phyloP scores from a whole-genome alignment of 35 echinoderm and acorn worm species.

The Acanthaster planci region DNA sequence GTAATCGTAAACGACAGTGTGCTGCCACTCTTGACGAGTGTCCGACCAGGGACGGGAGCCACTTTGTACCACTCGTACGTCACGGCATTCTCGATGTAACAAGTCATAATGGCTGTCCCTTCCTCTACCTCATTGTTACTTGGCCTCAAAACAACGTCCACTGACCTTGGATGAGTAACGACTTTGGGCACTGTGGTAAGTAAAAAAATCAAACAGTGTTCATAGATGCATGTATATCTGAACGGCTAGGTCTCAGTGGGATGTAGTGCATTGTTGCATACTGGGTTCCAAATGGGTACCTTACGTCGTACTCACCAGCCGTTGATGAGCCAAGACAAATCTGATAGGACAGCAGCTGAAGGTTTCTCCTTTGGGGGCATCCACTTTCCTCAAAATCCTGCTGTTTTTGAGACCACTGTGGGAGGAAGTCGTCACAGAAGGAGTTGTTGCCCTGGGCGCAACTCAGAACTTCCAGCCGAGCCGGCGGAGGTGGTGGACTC shows the following conservation, averaged over 20 bases:
- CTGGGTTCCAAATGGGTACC: not conserved
- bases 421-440: not conserved
- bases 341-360: not conserved
- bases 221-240: not conserved
- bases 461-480: not conserved
- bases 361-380: not conserved
- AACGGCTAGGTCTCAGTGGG: not conserved
- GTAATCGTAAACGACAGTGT: not conserved
- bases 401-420: not conserved
- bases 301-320: not conserved
- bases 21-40: not conserved
- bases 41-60: not conserved
- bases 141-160: not conserved
- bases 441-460: not conserved
- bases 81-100: constrained; percentile 29
- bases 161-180: not conserved
- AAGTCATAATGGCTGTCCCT: not conserved
- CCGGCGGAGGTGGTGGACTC: not conserved
- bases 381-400: not conserved
- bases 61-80: constrained; percentile 27
- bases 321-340: not conserved
- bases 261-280: not conserved
- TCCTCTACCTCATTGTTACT: not conserved
- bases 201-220: not conserved
- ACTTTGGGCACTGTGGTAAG: not conserved